phyloP scores from a whole-genome alignment of 1,140 invertebrate species.

The Drosophila ananassae region DNA sequence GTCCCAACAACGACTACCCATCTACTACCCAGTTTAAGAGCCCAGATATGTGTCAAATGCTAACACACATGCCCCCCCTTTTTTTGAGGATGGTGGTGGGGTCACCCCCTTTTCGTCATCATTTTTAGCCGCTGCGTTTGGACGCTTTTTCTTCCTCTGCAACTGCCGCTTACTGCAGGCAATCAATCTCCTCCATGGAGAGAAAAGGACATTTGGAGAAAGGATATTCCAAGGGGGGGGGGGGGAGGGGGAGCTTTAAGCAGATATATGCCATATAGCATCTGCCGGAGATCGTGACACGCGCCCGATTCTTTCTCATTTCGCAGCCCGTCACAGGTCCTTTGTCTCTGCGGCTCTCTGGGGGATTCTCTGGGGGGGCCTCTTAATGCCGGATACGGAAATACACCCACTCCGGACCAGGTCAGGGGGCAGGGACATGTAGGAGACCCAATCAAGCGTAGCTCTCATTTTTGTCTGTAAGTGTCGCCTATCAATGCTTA shows the following conservation, averaged over 20 bases:
- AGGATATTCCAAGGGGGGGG: conserved; percentile 3
- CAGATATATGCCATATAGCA: conserved; percentile 1
- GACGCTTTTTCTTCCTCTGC: conserved; percentile 62
- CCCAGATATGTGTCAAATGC: conserved; percentile 62
- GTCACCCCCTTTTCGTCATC: neutral
- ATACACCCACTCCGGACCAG: conserved; percentile 6
- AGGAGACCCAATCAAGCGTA: conserved; percentile 28
- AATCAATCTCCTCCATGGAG: conserved; percentile 56
- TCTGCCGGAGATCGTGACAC: conserved; percentile 7
- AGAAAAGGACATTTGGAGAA: neutral
- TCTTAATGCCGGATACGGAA: conserved; percentile 42
- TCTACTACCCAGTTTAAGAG: conserved; percentile 13
- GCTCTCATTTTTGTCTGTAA: conserved; percentile 31
- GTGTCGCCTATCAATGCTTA: conserved; percentile 68
- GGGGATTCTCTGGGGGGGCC: conserved; percentile 12
- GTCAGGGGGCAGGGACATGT: neutral
- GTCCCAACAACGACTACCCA: conserved; percentile 19
- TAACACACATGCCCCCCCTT: conserved; percentile 19
- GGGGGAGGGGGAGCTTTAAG: neutral
- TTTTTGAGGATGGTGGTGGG: neutral
- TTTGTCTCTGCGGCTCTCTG: conserved; percentile 26
- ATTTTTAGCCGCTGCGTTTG: conserved; percentile 39
- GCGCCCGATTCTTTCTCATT: neutral
- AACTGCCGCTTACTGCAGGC: conserved; percentile 56
- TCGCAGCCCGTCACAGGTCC: conserved; percentile 21